These are phyloP conservation scores for Trichomalopsis sarcophagae DNA, from an alignment of 1,140 invertebrate species.

Conservation along the genomic window DNA sequence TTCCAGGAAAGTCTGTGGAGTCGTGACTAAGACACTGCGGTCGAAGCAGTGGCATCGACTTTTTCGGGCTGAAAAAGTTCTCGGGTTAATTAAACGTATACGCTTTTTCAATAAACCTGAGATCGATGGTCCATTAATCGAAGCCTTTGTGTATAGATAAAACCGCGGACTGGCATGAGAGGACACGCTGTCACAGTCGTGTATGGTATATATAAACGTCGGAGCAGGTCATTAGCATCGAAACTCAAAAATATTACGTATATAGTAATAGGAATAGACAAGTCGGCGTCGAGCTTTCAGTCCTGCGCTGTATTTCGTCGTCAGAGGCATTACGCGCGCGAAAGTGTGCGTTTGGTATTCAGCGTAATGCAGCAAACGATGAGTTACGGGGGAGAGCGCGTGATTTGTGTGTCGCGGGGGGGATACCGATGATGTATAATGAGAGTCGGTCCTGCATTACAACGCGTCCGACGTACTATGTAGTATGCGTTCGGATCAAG, in stretches of 20 bases:
- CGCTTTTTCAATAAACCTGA: neutral
- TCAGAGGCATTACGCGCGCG: too few species aligned
- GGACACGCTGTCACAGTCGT: neutral
- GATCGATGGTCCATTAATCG: neutral
- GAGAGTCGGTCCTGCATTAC: too few species aligned
- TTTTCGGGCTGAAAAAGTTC: neutral
- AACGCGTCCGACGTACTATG: too few species aligned
- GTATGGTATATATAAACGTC: neutral
- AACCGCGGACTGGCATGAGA: neutral
- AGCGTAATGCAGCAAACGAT: neutral
- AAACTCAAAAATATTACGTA: neutral
- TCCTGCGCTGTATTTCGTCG: too few species aligned
- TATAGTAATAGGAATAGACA: neutral
- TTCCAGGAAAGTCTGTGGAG: neutral
- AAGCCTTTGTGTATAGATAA: neutral
- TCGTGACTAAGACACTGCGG: too few species aligned
- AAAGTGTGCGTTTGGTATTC: too few species aligned
- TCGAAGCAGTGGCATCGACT: too few species aligned
- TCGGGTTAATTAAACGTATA: neutral
- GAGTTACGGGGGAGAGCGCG: neutral
- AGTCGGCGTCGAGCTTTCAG: neutral
- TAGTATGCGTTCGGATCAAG: too few species aligned
- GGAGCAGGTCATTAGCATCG: constrained; percentile 2
- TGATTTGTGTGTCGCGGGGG: neutral
- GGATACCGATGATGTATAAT: too few species aligned